These are phyloP conservation scores for Myanophis thanlyinensis DNA, from an alignment of 2,113 vertebrate genomes.

Conservation along the genomic window DNA sequence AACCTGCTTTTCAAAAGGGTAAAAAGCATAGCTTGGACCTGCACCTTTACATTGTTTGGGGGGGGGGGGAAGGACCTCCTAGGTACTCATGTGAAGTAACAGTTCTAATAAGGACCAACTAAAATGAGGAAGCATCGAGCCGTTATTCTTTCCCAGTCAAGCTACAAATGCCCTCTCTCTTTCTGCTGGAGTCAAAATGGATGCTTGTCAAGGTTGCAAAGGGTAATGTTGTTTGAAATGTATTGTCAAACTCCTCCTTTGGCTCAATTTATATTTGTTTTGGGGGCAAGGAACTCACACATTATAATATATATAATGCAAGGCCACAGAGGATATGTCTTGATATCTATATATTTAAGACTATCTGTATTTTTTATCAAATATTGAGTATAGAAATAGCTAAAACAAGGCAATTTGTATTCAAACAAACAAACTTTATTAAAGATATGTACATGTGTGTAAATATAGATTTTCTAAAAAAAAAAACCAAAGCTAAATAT, in stretches of 20 bases:
- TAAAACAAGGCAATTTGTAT: constrained; percentile 59
- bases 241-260: not conserved
- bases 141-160: not conserved
- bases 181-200: not conserved
- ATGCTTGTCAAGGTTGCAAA: not conserved
- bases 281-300: not conserved
- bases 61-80: too few relatives aligned
- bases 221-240: not conserved
- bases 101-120: not conserved
- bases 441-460: constrained; percentile 34
- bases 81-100: not conserved
- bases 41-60: not conserved
- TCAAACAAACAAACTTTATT: constrained; percentile 68
- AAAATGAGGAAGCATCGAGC: not conserved
- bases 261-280: not conserved
- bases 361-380: not conserved
- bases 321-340: constrained; percentile 23
- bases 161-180: not conserved
- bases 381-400: constrained; percentile 43
- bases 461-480: constrained; percentile 50
- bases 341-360: constrained; percentile 38
- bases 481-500: constrained; percentile 50
- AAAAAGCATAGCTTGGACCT: not conserved
- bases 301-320: not conserved
- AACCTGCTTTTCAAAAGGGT: not conserved